Conservation (phyloP, 2,888 invertebrate species). For the Sarcophaga variegata region DNA sequence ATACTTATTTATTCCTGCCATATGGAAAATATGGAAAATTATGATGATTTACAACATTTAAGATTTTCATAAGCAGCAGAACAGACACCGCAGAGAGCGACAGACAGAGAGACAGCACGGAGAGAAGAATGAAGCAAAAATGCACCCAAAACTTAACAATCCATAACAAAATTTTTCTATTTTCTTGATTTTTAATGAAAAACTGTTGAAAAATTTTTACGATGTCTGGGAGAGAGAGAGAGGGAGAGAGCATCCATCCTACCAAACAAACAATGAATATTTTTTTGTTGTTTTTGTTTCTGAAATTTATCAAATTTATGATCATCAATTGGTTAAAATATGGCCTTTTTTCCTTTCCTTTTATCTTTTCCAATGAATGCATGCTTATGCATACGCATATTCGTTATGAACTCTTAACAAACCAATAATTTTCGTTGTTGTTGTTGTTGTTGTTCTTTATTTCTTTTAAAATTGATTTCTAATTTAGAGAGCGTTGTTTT, state of each 20-base stretch:
- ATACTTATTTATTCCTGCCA: conserved; percentile 62
- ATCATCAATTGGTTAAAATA: conserved; percentile 61
- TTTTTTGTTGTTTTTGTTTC: not conserved
- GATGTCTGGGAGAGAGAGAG: conserved; percentile 26
- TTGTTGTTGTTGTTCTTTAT: not conserved
- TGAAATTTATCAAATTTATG: conserved; percentile 67
- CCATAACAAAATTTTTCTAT: conserved; percentile 48
- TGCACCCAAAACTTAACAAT: conserved; percentile 54
- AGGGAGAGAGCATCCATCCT: not conserved
- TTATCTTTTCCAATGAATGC: conserved; percentile 11
- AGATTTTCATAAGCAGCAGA: conserved; percentile 36
- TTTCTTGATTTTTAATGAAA: conserved; percentile 14
- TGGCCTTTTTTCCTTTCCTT: conserved; percentile 54
- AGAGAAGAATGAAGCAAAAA: not conserved
- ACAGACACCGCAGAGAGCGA: not conserved
- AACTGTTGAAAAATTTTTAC: conserved; percentile 53
- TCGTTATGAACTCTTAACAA: conserved; percentile 42
- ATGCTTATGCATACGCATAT: not conserved
- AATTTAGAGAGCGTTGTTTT: conserved; percentile 23
- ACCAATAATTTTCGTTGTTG: not conserved
- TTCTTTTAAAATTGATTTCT: conserved; percentile 47
- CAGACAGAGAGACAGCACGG: not conserved
- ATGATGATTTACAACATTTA: conserved; percentile 72
- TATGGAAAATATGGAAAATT: conserved; percentile 78
- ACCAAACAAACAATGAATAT: not conserved